Evolutionary conservation across 2,888 invertebrate species (phyloP), one percentile per base, ranked within the genome.

Genomic region (Tholera decimalis): DNA sequence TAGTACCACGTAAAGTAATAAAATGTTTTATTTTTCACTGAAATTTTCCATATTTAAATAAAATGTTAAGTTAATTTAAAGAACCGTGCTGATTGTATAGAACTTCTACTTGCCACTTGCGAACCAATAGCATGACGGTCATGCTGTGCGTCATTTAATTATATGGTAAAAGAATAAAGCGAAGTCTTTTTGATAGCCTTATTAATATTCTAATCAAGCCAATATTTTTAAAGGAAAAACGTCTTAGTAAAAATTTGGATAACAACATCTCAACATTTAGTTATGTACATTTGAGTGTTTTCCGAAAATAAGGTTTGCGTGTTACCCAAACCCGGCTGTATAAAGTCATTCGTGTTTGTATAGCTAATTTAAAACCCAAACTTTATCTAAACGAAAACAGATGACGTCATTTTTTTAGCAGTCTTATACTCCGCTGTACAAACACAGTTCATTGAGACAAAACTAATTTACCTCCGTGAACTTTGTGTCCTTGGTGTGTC

Each of bases 101-200:
- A 11, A 35, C 13, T 11, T 49, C 37, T 49, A 26, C 41, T 67
- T 18, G 37, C 26, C 33, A 43, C 35, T 44, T 39, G 15, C 39
- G 26, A 43, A 39, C 35, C 37, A 26, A 39, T 1, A 3, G 43
- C 33, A 30, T 13, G 33, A 54, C 49, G 33, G 53, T 44, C 76
- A 49, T 24, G 28, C 22, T 35, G n/a, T 39, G 37, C 43, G 18
- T 43, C n/a, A 26, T 44, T 44, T 50, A 28, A 46, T 37, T 47
- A 8, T 49, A 39, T 33, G 53, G 33, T n/a, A 58, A 3, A 58
- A 58, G 37, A 43, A 41, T 33, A 9, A 6, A 75, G 51, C 46
- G 51, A 1, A 18, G 9, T 62, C 4, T 9, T n/a, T 7, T n/a
- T n/a, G n/a, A n/a, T 24, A 2, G 9, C 0, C 0, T 47, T 3